Conservation (phyloP, 2,797 vertebrate species). For the Scarus forsteni region DNA sequence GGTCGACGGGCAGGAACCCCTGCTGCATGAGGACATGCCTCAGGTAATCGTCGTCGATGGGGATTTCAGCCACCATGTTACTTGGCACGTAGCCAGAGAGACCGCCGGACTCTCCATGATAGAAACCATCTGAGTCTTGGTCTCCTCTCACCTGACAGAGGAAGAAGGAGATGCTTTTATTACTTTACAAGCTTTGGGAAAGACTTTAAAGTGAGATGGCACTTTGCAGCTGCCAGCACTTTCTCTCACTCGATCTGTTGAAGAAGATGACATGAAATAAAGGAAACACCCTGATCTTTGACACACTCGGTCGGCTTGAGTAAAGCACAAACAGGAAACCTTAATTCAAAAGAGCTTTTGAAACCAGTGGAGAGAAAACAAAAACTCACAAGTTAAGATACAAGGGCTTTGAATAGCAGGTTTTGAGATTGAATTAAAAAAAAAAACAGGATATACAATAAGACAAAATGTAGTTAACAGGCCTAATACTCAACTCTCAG, state of each 20-base stretch:
- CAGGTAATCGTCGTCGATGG: conserved; percentile 85
- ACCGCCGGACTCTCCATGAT: conserved; percentile 89
- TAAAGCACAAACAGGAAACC: conserved; percentile 62
- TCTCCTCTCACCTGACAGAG: conserved; percentile 89
- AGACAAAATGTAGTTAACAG: too few relatives aligned
- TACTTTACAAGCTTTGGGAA: neutral
- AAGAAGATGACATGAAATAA: conserved; percentile 60
- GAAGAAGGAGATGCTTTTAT: neutral
- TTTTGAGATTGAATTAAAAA: too few relatives aligned
- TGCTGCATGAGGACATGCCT: conserved; percentile 87
- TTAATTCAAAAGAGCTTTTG: conserved; percentile 29
- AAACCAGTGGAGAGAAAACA: conserved; percentile 43
- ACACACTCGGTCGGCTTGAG: conserved; percentile 16
- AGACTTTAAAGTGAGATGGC: neutral
- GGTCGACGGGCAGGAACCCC: conserved; percentile 86
- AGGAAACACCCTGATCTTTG: conserved; percentile 17
- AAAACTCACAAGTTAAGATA: neutral
- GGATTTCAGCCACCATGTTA: conserved; percentile 96
- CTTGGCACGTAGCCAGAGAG: conserved; percentile 92
- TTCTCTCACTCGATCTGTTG: conserved; percentile 12
- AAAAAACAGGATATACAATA: too few relatives aligned
- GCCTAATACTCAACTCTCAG: too few relatives aligned
- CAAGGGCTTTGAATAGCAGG: neutral
- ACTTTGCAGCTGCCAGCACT: neutral
- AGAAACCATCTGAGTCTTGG: conserved; percentile 95